These are phyloP conservation scores for Oreochromis grahami DNA, from an alignment of 2,797 vertebrate species.

Conservation along the genomic window DNA sequence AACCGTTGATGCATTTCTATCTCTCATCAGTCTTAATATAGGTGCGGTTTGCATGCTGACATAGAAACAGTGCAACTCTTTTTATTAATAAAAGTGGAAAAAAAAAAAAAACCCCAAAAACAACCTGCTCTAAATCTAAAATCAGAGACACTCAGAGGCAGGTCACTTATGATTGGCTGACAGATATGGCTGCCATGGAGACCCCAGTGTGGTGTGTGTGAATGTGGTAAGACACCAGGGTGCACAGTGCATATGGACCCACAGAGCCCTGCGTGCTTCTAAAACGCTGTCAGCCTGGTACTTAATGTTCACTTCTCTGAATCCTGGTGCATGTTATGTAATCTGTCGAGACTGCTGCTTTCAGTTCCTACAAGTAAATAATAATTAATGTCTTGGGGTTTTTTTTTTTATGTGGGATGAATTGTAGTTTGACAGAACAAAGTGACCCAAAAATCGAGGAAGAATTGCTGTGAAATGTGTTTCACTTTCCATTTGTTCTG, in stretches of 20 bases:
- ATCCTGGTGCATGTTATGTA: not conserved
- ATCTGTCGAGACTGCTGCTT: not conserved
- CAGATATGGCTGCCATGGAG: conserved; percentile 39
- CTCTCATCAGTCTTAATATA: not conserved
- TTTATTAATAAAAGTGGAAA: not conserved
- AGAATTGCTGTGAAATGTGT: not conserved
- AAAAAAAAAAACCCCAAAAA: not conserved
- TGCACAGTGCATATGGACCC: not conserved
- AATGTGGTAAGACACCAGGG: not conserved
- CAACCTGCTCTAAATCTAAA: not conserved
- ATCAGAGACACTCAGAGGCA: not conserved
- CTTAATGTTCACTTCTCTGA: not conserved
- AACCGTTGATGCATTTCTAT: not conserved
- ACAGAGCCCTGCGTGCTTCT: not conserved
- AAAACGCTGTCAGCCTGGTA: not conserved
- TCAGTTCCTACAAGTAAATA: not conserved
- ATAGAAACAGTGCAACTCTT: not conserved
- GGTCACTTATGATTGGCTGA: conserved; percentile 21
- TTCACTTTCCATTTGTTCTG: not conserved
- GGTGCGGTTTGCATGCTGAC: not conserved
- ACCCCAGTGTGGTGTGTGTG: not conserved
- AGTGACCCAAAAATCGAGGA: not conserved
- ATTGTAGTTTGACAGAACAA: not conserved
- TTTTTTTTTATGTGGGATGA: not conserved
- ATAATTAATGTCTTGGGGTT: not conserved